Evolutionary conservation across 2,797 vertebrate genomes (phyloP).

Genomic region (Octomys mimax): DNA sequence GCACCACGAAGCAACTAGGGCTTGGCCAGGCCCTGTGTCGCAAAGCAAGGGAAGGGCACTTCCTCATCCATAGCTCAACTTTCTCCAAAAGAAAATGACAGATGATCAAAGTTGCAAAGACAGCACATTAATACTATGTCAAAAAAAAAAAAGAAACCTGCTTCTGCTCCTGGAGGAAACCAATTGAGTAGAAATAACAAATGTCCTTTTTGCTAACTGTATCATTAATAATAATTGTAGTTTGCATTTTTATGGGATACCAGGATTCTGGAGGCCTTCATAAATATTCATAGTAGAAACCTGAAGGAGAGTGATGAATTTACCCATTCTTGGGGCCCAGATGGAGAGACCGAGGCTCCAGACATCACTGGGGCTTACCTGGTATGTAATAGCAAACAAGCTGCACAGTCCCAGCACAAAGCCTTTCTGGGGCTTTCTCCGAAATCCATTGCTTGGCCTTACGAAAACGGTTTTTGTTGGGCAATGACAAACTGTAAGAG

Average conservation of each 20-base stretch:
- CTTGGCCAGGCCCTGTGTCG: conserved; percentile 33
- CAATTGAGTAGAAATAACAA: conserved; percentile 85
- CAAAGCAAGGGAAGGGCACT: conserved; percentile 59
- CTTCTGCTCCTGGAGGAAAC: conserved; percentile 70
- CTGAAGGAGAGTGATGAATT: not conserved
- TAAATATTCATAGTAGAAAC: conserved; percentile 72
- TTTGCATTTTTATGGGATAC: conserved; percentile 81
- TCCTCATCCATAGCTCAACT: not conserved
- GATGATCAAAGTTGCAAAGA: conserved; percentile 66
- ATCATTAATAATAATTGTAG: conserved; percentile 82
- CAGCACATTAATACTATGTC: conserved; percentile 61
- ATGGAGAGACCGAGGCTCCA: conserved; percentile 43
- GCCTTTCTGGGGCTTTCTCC: not conserved
- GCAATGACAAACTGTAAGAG: not conserved
- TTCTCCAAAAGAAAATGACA: conserved; percentile 70
- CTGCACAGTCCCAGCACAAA: not conserved
- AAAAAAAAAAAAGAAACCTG: conserved; percentile 50
- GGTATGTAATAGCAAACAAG: not conserved
- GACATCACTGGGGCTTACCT: not conserved
- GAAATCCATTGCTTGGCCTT: not conserved
- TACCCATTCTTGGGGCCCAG: conserved; percentile 9
- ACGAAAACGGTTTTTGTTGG: not conserved
- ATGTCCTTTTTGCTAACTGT: conserved; percentile 81
- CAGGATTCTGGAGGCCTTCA: conserved; percentile 71
- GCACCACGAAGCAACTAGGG: conserved; percentile 67